phyloP scores from a whole-genome alignment of 1,140 invertebrate species.

The Ganaspis sp. region DNA sequence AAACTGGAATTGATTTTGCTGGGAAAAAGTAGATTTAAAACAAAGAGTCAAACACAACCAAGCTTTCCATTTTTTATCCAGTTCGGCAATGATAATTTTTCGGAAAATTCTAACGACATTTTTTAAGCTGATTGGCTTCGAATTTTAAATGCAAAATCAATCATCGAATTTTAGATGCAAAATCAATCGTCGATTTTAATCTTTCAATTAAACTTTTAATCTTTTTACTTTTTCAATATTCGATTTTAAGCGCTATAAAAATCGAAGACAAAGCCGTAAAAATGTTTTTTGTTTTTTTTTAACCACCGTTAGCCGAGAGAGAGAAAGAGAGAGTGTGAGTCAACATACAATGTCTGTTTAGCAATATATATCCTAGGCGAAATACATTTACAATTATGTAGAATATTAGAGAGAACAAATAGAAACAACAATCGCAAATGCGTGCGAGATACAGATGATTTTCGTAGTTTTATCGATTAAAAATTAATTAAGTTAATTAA shows the following conservation, averaged over 20 bases:
- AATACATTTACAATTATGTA: conserved; percentile 24
- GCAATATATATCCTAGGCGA: conserved; percentile 29
- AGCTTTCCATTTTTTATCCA: background rate
- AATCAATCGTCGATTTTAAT: no score
- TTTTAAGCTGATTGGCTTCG: no score
- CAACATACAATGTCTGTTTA: conserved; percentile 37
- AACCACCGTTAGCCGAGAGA: no score
- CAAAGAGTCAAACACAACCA: conserved; percentile 14
- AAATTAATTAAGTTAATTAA: conserved; percentile 65
- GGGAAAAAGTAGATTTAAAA: background rate
- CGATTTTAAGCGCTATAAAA: no score
- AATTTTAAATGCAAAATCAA: no score
- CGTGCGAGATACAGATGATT: conserved; percentile 47
- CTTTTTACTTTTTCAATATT: no score
- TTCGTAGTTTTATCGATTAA: conserved; percentile 54
- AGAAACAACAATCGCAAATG: conserved; percentile 52
- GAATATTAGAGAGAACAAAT: conserved; percentile 51
- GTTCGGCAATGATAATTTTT: no score
- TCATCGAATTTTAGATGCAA: no score
- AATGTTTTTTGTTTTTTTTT: no score
- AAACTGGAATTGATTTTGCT: conserved; percentile 3
- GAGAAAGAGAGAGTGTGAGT: background rate
- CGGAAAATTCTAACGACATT: background rate
- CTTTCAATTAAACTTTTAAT: no score
- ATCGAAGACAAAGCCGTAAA: no score